Evolutionary conservation across 2,113 vertebrate species (phyloP), one percentile per base, ranked within the genome.

Genomic region (Jaculus jaculus): DNA sequence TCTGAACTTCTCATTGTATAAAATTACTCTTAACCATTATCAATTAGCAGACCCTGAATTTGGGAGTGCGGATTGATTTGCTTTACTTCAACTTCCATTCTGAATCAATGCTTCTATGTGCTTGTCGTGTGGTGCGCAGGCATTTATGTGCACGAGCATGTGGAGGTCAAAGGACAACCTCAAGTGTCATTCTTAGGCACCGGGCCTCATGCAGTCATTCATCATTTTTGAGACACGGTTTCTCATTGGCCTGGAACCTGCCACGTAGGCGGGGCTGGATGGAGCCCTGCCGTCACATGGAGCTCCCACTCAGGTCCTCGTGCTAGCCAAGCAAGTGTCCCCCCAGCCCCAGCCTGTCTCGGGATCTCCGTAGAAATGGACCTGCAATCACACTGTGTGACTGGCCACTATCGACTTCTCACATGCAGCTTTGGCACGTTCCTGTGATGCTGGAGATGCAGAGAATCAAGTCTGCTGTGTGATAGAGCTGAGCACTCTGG

Each of bases 1-100:
- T 78, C 58, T 42, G 69, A 15, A 24, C 75, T 77, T 20, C 32
- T 77, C 37, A 0, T 0, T 69, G 84, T 42, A 34, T 91, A 77
- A 68, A 93, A 84, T 95, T 34, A 77, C 37, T 92, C 32, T 47
- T 58, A 82, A 39, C 34, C 58, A 15, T 84, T 71, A 72, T 16
- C n/a, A 47, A 4, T 80, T 28, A 90, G 28, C 34, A 24, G 54
- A 85, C 7, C 30, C 54, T 88, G 30, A 39, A 28, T 75, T 17
- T 54, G 54, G 54, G 54, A 66, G 65, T 69, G 16, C 23, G n/a
- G 85, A 63, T 82, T 74, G 66, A n/a, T 92, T n/a, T 71, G 16
- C 73, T 60, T 74, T 65, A 21, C 89, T 87, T 89, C 73, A 75
- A 21, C 30, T 16, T 69, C 7, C 11, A 2, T 63, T 82, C 87